Evolutionary conservation across 2,797 vertebrate species (phyloP).

Genomic region (Gastrophryne carolinensis): DNA sequence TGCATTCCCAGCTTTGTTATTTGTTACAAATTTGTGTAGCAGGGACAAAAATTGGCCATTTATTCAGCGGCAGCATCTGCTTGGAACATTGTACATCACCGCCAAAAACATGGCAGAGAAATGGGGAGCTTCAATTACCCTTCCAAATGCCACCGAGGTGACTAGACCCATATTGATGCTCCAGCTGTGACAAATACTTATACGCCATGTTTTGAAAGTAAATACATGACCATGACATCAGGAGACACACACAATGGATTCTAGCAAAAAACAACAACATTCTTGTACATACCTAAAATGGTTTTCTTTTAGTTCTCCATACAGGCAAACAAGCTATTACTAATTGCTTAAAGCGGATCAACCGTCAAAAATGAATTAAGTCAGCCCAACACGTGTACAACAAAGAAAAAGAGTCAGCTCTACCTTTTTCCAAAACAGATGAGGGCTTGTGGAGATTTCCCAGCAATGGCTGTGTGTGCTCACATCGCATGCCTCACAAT

Average conservation of each 20-base stretch:
- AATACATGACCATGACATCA: background rate
- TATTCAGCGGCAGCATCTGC: slow-evolving; percentile 76
- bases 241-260: background rate
- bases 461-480: no score
- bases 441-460: no score
- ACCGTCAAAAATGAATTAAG: no score
- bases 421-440: no score
- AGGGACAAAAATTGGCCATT: slow-evolving; percentile 78
- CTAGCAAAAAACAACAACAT: no score
- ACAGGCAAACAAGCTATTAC: no score
- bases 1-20: slow-evolving; percentile 74
- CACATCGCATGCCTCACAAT: no score
- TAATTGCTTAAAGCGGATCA: no score
- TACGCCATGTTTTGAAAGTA: background rate
- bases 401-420: no score
- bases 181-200: background rate
- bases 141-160: slow-evolving; percentile 66
- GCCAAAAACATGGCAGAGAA: slow-evolving; percentile 59
- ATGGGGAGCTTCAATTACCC: slow-evolving; percentile 65
- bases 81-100: slow-evolving; percentile 65
- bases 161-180: slow-evolving; percentile 47
- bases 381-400: no score
- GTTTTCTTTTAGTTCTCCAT: no score
- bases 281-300: no score
- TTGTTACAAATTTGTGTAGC: slow-evolving; percentile 76